Evolutionary conservation across 2,888 invertebrate species (phyloP).

Genomic region (Gisinianus flammeolus): DNA sequence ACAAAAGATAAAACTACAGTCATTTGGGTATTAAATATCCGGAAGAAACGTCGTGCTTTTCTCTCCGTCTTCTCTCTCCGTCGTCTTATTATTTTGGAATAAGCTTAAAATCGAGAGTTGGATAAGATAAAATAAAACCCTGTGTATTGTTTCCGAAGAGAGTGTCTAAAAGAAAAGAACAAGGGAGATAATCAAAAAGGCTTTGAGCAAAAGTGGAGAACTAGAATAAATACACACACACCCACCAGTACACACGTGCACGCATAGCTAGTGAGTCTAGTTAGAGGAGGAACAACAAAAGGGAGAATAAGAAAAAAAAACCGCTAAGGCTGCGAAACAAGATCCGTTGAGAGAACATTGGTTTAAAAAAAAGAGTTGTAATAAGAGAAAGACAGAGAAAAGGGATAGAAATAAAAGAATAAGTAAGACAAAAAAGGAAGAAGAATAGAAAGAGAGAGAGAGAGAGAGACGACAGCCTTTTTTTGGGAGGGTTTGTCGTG

Average conservation of each 20-base stretch:
- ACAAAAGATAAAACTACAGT: background rate
- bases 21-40: constrained; percentile 6
- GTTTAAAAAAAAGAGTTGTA: too few relatives aligned
- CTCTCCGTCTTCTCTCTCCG: background rate
- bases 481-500: constrained; percentile 3
- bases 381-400: background rate
- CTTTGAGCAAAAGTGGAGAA: background rate
- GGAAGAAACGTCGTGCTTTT: background rate
- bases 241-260: background rate
- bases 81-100: background rate
- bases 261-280: background rate
- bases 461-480: constrained; percentile 14
- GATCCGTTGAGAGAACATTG: too few relatives aligned
- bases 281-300: background rate
- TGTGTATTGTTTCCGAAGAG: background rate
- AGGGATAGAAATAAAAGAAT: background rate
- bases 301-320: background rate
- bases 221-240: background rate
- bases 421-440: background rate
- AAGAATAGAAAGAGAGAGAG: background rate
- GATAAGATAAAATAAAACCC: background rate
- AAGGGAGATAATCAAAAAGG: constrained; percentile 4
- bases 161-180: background rate
- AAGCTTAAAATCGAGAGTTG: constrained; percentile 7
- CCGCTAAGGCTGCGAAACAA: background rate